A percentile compares a stretch with the other conserved stretches of the same genome.
Evolutionary conservation across 1,140 invertebrate genomes (phyloP).

Genomic region (Panagrolaimus sp.): DNA sequence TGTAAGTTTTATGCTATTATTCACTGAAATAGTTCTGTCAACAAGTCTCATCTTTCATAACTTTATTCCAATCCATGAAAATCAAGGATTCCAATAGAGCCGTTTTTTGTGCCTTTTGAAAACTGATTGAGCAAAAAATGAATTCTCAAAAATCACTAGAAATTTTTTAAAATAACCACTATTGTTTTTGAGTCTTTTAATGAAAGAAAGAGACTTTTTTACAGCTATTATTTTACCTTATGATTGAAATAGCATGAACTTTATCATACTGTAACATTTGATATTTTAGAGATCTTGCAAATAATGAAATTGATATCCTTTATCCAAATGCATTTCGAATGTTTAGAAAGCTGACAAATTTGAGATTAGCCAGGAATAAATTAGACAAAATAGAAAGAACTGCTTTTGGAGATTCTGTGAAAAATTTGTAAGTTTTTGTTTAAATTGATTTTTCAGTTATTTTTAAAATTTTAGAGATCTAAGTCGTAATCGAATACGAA

Average conservation of each 20-base stretch:
- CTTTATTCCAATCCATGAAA: too few relatives aligned
- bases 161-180: too few relatives aligned
- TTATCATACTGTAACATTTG: not conserved
- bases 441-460: not conserved
- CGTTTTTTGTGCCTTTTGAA: too few relatives aligned
- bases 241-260: too few relatives aligned
- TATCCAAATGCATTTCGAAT: not conserved
- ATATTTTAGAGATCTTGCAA: not conserved
- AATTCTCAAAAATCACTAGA: too few relatives aligned
- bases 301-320: constrained; percentile 4
- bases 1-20: not conserved
- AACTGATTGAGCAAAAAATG: too few relatives aligned
- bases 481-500: constrained; percentile 15
- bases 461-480: constrained; percentile 19
- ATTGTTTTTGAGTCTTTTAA: too few relatives aligned
- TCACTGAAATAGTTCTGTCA: too few relatives aligned
- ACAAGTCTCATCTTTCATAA: too few relatives aligned
- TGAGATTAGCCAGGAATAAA: not conserved
- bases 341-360: not conserved
- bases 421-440: not conserved
- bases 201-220: too few relatives aligned
- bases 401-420: not conserved
- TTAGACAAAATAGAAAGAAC: not conserved
- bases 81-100: too few relatives aligned
- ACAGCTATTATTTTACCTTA: too few relatives aligned